Percentiles rank a stretch among this genome's conserved stretches.
phyloP scores from a whole-genome alignment of 2,113 vertebrate genomes.

The Nanger granti region DNA sequence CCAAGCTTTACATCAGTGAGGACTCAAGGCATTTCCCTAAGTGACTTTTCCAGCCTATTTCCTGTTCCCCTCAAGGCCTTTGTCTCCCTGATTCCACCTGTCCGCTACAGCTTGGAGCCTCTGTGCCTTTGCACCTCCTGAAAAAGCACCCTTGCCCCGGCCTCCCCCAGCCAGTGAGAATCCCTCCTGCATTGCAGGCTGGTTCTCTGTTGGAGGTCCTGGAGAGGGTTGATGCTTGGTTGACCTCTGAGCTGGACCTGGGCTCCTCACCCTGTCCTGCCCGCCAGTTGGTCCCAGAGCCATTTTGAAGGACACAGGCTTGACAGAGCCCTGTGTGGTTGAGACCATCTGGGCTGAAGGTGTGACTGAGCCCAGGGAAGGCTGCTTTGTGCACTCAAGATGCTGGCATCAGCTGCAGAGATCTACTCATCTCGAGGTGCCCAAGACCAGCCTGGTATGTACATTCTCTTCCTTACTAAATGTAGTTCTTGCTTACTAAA shows the following conservation, averaged over 20 bases:
- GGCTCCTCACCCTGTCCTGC: no score
- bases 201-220: background rate
- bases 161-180: background rate
- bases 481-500: background rate
- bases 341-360: background rate
- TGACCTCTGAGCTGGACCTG: background rate
- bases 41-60: background rate
- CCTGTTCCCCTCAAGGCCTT: no score
- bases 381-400: background rate
- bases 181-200: rapidly evolving
- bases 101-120: background rate
- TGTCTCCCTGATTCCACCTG: rapidly evolving
- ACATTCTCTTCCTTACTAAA: background rate
- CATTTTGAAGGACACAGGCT: background rate
- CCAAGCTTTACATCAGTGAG: background rate
- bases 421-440: rapidly evolving
- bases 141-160: background rate
- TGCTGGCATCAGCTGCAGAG: rapidly evolving
- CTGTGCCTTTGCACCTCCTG: background rate
- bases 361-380: background rate
- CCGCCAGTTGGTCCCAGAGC: rapidly evolving
- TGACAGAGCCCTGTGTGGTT: background rate
- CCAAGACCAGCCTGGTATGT: background rate
- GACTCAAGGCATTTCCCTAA: background rate
- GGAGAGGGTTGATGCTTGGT: no score